Base-by-base conservation (phyloP, 37 sponge, comb jelly and placozoan genomes). In the Eunapius fragilis region DNA sequence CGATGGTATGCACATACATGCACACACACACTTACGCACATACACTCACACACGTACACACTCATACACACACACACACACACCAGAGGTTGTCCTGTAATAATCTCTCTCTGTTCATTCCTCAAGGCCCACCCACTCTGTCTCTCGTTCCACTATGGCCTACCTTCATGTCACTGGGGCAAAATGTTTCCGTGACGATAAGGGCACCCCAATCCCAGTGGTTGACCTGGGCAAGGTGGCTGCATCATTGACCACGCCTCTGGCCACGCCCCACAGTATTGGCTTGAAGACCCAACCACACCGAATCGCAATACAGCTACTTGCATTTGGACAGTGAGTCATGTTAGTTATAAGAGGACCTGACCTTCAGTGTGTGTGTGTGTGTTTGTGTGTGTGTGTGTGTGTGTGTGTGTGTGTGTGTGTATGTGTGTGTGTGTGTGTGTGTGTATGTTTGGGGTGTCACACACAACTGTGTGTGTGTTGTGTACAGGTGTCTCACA, bases 81-180 rank as follows among this genome's bases (percentile, higher is more conserved):
- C 72, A 30, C 10, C n/a, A n/a, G n/a, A n/a, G n/a, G n/a, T n/a
- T n/a, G n/a, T n/a, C n/a, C n/a, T n/a, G n/a, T n/a, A n/a, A n/a
- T n/a, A n/a, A n/a, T n/a, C n/a, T 58, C 58, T 58, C 14, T 13
- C 6, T 11, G 72, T 30, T 13, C 0, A n/a, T n/a, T n/a, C n/a
- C n/a, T n/a, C n/a, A n/a, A n/a, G n/a, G n/a, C n/a, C n/a, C n/a
- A n/a, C n/a, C n/a, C n/a, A n/a, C n/a, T n/a, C n/a, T n/a, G 38
- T 86, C 2, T 69, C 86, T 33, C 78, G 86, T 0, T 35, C 78
- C 2, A 68, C 33, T 3, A 45, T 86, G 69, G 78, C 86, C 23
- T 77, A 86, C 69, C 35, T 86, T 28, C 86, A 86, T 50, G 28
- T 69, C n/a, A 10, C 79, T 86, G 86, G 86, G 25, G 14, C 50